These are phyloP conservation scores for cattle (Bos taurus) DNA, from an alignment of 2,113 vertebrate genomes.

Conservation along the genomic window DNA sequence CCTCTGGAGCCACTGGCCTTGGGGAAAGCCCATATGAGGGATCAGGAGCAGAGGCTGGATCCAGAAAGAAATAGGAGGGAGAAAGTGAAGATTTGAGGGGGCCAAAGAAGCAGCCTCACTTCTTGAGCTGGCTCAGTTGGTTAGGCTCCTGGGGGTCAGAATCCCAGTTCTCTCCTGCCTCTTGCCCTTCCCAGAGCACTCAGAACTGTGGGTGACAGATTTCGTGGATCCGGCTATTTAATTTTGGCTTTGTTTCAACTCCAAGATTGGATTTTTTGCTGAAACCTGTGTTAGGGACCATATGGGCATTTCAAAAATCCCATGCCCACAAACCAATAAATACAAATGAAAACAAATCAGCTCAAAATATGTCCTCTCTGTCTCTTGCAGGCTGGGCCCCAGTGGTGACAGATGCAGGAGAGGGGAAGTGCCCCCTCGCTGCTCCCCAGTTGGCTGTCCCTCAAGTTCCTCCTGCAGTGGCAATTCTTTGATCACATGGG, in stretches of 20 bases:
- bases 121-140: neutral
- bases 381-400: neutral
- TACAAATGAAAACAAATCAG: constrained; percentile 44
- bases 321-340: neutral
- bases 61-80: neutral
- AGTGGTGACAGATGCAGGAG: neutral
- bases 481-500: neutral
- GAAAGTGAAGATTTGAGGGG: neutral
- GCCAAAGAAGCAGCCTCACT: neutral
- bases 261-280: constrained; percentile 20
- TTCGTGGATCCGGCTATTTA: neutral
- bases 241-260: constrained; percentile 30
- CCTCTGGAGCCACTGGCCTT: neutral
- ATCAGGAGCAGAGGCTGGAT: neutral
- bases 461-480: neutral
- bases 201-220: neutral
- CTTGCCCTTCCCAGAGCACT: neutral
- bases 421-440: rapidly evolving
- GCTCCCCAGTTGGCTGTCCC: neutral
- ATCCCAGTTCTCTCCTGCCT: neutral
- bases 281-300: neutral
- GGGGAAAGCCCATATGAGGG: neutral
- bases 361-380: neutral
- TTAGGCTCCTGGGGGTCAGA: neutral
- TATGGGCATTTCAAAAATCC: neutral